These are phyloP conservation scores for Apostichopus leukothele DNA, from an alignment of 53 echinoderm and acorn worm genomes.

Conservation along the genomic window DNA sequence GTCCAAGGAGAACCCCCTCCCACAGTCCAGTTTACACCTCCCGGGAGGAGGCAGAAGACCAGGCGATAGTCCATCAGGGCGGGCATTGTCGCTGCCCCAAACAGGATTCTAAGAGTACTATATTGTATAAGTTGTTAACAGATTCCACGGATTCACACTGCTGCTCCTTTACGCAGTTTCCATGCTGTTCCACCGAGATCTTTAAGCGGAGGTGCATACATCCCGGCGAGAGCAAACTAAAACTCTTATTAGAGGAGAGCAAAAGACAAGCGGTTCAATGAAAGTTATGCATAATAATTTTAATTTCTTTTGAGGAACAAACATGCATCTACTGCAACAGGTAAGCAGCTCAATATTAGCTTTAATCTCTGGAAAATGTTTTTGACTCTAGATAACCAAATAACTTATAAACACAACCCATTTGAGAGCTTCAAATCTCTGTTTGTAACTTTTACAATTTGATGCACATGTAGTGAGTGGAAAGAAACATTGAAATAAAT, in stretches of 20 bases:
- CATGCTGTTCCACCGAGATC: constrained; percentile 45
- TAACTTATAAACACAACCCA: too few relatives aligned
- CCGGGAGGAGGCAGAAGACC: constrained; percentile 62
- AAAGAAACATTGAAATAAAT: too few relatives aligned
- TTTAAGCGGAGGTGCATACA: constrained; percentile 58
- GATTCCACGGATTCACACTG: constrained; percentile 61
- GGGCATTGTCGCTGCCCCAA: constrained; percentile 76
- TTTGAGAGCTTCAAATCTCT: too few relatives aligned
- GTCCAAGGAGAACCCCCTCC: constrained; percentile 65
- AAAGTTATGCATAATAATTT: neutral
- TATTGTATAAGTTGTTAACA: constrained; percentile 87
- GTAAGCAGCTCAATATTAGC: neutral
- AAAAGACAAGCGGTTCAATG: constrained; percentile 87
- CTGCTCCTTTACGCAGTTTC: constrained; percentile 36
- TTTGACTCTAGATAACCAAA: too few relatives aligned
- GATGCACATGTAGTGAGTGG: too few relatives aligned
- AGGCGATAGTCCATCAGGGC: constrained; percentile 23
- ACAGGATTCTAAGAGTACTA: constrained; percentile 91
- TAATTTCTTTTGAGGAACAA: constrained; percentile 1
- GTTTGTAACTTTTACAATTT: too few relatives aligned
- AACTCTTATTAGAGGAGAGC: constrained; percentile 83
- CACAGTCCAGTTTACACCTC: constrained; percentile 32
- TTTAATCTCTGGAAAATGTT: too few relatives aligned
- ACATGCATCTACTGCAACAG: neutral
- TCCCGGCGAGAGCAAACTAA: constrained; percentile 78